Evolutionary conservation across 2,888 invertebrate genomes (phyloP).

Genomic region (Ditula angustiorana): DNA sequence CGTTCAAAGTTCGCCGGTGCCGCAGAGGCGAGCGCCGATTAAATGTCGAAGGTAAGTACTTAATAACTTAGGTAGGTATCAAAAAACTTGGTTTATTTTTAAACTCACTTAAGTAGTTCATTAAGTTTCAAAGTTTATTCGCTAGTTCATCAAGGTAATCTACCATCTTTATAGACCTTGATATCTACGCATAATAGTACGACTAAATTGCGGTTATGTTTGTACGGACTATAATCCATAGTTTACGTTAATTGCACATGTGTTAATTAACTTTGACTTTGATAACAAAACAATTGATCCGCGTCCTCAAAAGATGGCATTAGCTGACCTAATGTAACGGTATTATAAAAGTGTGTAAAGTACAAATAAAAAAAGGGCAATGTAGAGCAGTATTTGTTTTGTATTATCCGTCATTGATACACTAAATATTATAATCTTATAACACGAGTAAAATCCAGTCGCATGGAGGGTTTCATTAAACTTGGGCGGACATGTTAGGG

Average conservation of each 20-base stretch:
- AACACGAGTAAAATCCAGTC: too few relatives aligned
- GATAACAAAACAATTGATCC: neutral
- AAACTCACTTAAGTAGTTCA: slow-evolving; percentile 4
- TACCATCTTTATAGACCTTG: neutral
- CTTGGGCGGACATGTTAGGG: too few relatives aligned
- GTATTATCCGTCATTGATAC: too few relatives aligned
- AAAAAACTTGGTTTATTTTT: neutral
- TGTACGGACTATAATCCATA: neutral
- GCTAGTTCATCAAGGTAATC: slow-evolving; percentile 10
- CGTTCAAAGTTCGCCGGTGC: slow-evolving; percentile 90
- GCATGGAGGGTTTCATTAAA: too few relatives aligned
- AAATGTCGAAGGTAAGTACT: slow-evolving; percentile 87
- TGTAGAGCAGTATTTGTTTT: too few relatives aligned
- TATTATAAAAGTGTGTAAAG: too few relatives aligned
- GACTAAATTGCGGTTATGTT: neutral
- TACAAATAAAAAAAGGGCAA: too few relatives aligned
- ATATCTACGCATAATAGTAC: neutral
- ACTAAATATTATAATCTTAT: too few relatives aligned
- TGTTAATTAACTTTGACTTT: neutral
- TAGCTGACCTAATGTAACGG: too few relatives aligned
- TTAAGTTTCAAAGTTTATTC: slow-evolving; percentile 8
- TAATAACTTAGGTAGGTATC: too few relatives aligned
- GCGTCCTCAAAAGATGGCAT: neutral
- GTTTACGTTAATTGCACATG: neutral
- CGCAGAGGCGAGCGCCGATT: slow-evolving; percentile 86